Evolutionary conservation across 2,888 invertebrate species (phyloP).

Genomic region (Drosophila diplacantha): DNA sequence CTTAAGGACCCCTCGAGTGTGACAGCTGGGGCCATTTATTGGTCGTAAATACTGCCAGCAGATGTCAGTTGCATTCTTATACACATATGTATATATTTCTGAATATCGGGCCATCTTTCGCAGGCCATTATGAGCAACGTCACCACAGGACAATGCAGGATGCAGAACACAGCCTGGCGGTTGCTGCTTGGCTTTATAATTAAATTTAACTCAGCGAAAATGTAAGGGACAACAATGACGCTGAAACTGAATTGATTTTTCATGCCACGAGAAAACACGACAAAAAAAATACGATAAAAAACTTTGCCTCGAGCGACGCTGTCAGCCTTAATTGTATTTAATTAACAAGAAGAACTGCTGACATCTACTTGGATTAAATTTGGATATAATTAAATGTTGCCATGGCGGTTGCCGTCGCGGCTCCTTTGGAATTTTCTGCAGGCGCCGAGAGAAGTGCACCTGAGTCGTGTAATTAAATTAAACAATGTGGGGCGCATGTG

Average conservation of each 20-base stretch:
- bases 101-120: constrained; percentile 12
- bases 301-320: constrained; percentile 18
- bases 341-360: constrained; percentile 41
- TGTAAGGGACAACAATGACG: constrained; percentile 17
- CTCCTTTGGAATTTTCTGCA: constrained; percentile 22
- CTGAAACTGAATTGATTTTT: constrained; percentile 27
- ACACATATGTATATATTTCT: not conserved
- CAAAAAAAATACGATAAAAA: not conserved
- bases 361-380: constrained; percentile 40
- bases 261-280: constrained; percentile 12
- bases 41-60: constrained; percentile 29
- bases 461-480: constrained; percentile 54
- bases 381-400: constrained; percentile 36
- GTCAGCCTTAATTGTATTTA: constrained; percentile 43
- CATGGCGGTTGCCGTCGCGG: constrained; percentile 17
- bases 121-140: constrained; percentile 35
- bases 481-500: constrained; percentile 38
- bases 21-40: constrained; percentile 30
- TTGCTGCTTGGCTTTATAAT: constrained; percentile 34
- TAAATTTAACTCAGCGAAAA: constrained; percentile 34
- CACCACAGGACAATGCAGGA: constrained; percentile 38
- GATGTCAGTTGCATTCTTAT: constrained; percentile 31
- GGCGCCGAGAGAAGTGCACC: constrained; percentile 13
- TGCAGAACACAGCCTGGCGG: constrained; percentile 16
- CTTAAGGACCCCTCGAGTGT: constrained; percentile 3